A percentile compares a stretch with the other conserved stretches of the same genome.
These are phyloP conservation scores for Menura novaehollandiae DNA, from an alignment of 2,113 vertebrate species.

Conservation along the genomic window DNA sequence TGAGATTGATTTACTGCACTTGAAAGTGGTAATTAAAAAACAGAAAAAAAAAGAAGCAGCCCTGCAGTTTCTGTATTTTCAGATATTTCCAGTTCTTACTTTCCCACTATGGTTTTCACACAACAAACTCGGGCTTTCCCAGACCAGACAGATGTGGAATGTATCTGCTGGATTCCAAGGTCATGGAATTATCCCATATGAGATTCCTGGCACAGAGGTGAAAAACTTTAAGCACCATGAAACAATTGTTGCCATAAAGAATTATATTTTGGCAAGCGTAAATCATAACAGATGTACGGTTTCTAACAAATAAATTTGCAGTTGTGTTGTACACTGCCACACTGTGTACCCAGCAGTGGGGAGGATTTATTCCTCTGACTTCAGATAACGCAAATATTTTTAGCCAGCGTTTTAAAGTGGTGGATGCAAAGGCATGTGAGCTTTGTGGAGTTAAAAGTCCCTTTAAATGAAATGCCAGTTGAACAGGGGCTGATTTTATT, in stretches of 20 bases:
- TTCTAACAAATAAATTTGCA: conserved; percentile 57
- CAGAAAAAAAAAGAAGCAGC: background rate
- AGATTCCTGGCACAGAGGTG: conserved; percentile 72
- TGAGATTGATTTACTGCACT: conserved; percentile 23
- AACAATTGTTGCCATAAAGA: conserved; percentile 67
- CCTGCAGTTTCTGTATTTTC: conserved; percentile 14
- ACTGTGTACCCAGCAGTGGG: background rate
- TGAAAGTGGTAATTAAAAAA: background rate
- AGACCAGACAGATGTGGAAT: conserved; percentile 85
- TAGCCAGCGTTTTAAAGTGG: conserved; percentile 38
- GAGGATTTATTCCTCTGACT: conserved; percentile 38
- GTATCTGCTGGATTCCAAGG: conserved; percentile 80
- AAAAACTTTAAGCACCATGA: conserved; percentile 65
- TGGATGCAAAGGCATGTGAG: background rate
- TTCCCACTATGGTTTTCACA: conserved; percentile 64
- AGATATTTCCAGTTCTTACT: conserved; percentile 60
- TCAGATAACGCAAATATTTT: conserved; percentile 54
- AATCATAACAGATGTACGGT: conserved; percentile 62
- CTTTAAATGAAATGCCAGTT: conserved; percentile 4
- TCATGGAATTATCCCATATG: conserved; percentile 78
- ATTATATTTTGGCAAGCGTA: conserved; percentile 66
- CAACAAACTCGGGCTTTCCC: conserved; percentile 76
- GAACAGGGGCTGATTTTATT: background rate
- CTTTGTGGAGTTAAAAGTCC: background rate
- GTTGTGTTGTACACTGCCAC: conserved; percentile 28